Evolutionary conservation across 2,797 vertebrate genomes (phyloP), one percentile per base, ranked within the genome.

Genomic region (Molothrus ater): DNA sequence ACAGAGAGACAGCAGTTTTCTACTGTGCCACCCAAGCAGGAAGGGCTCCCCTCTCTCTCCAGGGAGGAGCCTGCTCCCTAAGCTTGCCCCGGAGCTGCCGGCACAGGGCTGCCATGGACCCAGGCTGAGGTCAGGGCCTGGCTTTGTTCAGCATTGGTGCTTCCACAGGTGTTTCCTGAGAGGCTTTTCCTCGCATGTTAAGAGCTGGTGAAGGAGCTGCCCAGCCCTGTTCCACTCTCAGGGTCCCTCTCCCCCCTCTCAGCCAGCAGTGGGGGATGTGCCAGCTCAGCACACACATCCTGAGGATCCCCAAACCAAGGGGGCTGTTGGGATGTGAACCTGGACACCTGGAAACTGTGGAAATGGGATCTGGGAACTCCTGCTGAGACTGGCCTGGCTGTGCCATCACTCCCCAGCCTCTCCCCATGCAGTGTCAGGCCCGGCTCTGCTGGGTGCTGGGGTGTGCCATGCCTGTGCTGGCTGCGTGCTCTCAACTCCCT

Each of bases 151-250:
- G 50, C 10, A 4, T 2, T 43, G 47, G 26, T 59, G 69, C 60
- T 70, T 75, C 43, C 43, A 45, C 91, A 96, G 95, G 47, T 83
- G 92, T 59, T 94, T 96, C 92, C 85, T 59, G 80, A 76, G 53
- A 83, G 45, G 53, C 66, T 95, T 64, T 63, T 87, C 86, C 80
- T 82, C 1, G 1, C 28, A 13, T 0, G 2, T 11, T 9, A 3
- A 53, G 60, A 64, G 72, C 48, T 31, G 8, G 21, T 7, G 4
- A 69, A 85, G 92, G 17, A 83, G 93, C 48, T 0, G 5, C 54
- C 61, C 65, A n/a, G 74, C 61, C 78, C 65, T 31, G 72, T 65
- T 56, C 79, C 69, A 38, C 31, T 10, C 56, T 28, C 36, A 9
- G 13, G 36, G 59, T 36, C 36, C 34, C 36, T 61, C 68, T 85